Conservation (phyloP, 2,797 vertebrate species). For the Denticeps clupeoides region DNA sequence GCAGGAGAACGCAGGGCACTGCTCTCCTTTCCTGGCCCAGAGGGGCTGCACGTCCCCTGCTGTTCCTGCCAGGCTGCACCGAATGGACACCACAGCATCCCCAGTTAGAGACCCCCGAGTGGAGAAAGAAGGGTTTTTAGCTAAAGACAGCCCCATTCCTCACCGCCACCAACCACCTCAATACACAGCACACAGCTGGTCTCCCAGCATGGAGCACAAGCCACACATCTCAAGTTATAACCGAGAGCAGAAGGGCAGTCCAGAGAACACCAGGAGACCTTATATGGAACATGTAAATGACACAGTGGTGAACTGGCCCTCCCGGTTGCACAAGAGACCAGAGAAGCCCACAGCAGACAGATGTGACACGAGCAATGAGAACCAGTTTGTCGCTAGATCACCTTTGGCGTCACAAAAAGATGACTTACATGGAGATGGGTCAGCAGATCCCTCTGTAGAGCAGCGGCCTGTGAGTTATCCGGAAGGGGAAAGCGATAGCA, state of each 20-base stretch:
- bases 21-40: conserved; percentile 11
- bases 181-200: conserved; percentile 30
- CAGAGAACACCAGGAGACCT: conserved; percentile 24
- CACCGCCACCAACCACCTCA: conserved; percentile 41
- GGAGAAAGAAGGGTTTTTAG: conserved; percentile 10
- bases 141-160: conserved; percentile 20
- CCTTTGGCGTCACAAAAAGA: background rate
- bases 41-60: conserved; percentile 26
- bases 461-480: too few species aligned
- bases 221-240: conserved; percentile 20
- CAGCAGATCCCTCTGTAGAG: too few species aligned
- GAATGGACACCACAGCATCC: conserved; percentile 21
- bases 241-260: conserved; percentile 13
- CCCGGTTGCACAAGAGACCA: conserved; percentile 27
- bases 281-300: conserved; percentile 22
- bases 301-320: conserved; percentile 29
- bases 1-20: conserved; percentile 25
- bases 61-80: conserved; percentile 24
- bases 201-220: conserved; percentile 15
- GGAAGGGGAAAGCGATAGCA: conserved; percentile 28
- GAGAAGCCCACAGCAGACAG: conserved; percentile 1
- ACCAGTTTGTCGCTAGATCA: background rate
- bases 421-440: conserved; percentile 11
- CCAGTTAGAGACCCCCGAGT: conserved; percentile 32
- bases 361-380: conserved; percentile 6